These are phyloP conservation scores for Epirrhoe tristata DNA, from an alignment of 2,888 invertebrate genomes.

Conservation along the genomic window DNA sequence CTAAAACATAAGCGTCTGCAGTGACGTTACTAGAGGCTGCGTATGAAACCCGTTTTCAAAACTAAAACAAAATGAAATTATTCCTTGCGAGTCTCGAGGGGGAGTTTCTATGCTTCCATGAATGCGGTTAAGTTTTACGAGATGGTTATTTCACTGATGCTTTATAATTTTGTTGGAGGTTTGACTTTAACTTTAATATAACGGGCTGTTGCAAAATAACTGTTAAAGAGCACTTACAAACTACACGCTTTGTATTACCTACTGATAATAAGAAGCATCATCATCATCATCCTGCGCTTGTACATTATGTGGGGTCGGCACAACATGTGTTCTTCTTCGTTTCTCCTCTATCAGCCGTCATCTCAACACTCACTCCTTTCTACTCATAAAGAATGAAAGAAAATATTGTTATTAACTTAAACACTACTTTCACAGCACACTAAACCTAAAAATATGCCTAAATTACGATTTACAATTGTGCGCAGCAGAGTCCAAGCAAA, in stretches of 20 bases:
- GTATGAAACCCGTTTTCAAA: conserved; percentile 34
- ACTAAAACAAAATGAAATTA: conserved; percentile 37
- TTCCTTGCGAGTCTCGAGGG: conserved; percentile 23
- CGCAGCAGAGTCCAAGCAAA: too few relatives aligned
- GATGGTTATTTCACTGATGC: conserved; percentile 19
- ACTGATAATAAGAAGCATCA: too few relatives aligned
- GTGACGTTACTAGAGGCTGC: conserved; percentile 8
- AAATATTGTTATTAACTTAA: too few relatives aligned
- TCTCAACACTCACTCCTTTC: too few relatives aligned
- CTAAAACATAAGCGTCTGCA: neutral
- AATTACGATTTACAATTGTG: too few relatives aligned
- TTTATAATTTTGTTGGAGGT: conserved; percentile 11
- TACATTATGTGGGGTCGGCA: too few relatives aligned
- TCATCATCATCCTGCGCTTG: too few relatives aligned
- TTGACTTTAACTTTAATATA: conserved; percentile 5
- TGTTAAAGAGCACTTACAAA: neutral
- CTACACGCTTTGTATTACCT: neutral
- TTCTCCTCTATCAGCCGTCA: too few relatives aligned
- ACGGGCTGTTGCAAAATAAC: conserved; percentile 8
- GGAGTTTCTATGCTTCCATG: conserved; percentile 20
- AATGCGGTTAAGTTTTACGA: conserved; percentile 26
- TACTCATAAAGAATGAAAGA: too few relatives aligned
- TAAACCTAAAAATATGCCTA: too few relatives aligned
- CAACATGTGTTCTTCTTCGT: too few relatives aligned
- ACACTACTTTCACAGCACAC: too few relatives aligned